Percentiles rank a stretch among this genome's conserved stretches.
phyloP scores from a whole-genome alignment of 2,797 vertebrate genomes.

The Catostomus latipinnis region DNA sequence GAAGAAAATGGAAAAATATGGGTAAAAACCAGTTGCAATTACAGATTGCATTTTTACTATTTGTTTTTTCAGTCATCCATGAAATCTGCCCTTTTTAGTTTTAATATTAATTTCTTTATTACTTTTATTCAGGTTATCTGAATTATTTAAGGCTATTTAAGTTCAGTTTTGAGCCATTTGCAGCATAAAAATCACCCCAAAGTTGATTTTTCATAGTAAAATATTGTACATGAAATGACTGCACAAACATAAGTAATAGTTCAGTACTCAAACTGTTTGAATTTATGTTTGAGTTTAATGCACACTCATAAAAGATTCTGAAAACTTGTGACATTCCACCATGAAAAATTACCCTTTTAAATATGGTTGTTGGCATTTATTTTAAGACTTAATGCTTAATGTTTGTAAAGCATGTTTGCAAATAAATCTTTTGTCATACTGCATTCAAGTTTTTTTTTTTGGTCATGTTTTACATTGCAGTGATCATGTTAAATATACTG shows the following conservation, averaged over 20 bases:
- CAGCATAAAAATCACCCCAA: conserved; percentile 36
- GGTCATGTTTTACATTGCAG: background rate
- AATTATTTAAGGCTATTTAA: conserved; percentile 7
- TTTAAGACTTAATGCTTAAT: conserved; percentile 60
- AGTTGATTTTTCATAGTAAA: conserved; percentile 46
- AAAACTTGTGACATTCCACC: conserved; percentile 66
- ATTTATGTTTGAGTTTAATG: conserved; percentile 63
- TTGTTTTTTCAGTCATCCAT: background rate
- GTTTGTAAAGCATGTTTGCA: conserved; percentile 67
- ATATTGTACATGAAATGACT: conserved; percentile 58
- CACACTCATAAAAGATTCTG: conserved; percentile 57
- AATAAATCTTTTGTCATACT: conserved; percentile 69
- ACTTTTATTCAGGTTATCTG: background rate
- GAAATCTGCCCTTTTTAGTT: conserved; percentile 12
- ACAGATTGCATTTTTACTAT: background rate
- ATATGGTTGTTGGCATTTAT: conserved; percentile 59
- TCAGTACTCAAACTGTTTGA: conserved; percentile 59
- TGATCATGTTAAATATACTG: background rate
- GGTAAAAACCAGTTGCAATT: background rate
- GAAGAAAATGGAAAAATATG: background rate
- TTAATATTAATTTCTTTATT: background rate
- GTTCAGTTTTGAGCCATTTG: conserved; percentile 21
- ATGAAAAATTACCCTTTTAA: conserved; percentile 58
- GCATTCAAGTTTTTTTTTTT: conserved; percentile 29
- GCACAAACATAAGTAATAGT: conserved; percentile 42